Evolutionary conservation across 2,888 invertebrate genomes (phyloP), one percentile per base, ranked within the genome.

Genomic region (Ypsolopha sequella): DNA sequence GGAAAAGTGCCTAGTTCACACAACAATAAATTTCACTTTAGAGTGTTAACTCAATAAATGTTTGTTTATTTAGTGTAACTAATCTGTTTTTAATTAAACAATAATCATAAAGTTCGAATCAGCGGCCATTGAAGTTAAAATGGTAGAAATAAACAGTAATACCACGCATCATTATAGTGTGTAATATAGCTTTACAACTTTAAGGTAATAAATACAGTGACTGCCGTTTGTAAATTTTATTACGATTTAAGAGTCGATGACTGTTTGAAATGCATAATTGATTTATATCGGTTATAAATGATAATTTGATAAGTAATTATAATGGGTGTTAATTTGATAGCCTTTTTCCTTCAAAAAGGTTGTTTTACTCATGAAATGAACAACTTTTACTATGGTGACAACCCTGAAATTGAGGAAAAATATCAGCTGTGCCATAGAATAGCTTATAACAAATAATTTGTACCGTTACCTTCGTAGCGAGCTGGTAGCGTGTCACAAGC

Each of bases 151-250:
- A 78, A 82, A 86, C 73, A 76, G 76, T 80, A 81, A 80, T 82
- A 81, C 77, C 80, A 80, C 80, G 80, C 81, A 68, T 84, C 76
- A 85, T 85, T 82, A 85, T 76, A 69, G 73, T 76, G 76, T 84
- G 78, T 82, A 80, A 85, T 82, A 85, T 82, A 71, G 80, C 76
- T 86, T 85, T 81, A 86, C 85, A 82, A 81, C 86, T 84, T 79
- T 71, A 76, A 74, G 73, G 84, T 76, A 81, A 81, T 85, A 85
- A 86, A 85, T 82, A 81, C 75, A 82, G 80, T 80, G 79, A 82
- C 81, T 82, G 82, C 81, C 74, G 82, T 75, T 82, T 76, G 79
- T 82, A 78, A 71, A 82, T 80, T 85, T 85, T 85, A 86, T 85
- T 84, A 80, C 80, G 76, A 85, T 85, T 86, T 84, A 80, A 84